Conservation (phyloP, 1,140 invertebrate species). For the Drosophila athabasca region DNA sequence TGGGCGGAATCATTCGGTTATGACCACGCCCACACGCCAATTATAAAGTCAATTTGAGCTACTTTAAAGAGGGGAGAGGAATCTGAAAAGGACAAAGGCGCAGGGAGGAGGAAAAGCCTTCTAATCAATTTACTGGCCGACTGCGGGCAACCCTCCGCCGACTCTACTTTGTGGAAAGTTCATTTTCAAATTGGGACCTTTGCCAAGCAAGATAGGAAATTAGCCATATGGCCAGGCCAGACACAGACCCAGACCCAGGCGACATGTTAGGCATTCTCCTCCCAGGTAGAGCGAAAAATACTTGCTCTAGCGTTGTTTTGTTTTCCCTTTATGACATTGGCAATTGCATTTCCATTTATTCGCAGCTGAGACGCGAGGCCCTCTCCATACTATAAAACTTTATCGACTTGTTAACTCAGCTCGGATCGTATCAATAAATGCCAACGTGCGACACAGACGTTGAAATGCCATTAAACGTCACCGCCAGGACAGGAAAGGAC, state of each 20-base stretch:
- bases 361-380: slow-evolving; percentile 57
- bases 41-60: slow-evolving; percentile 68
- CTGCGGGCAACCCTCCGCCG: slow-evolving; percentile 26
- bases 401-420: slow-evolving; percentile 77
- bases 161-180: slow-evolving; percentile 57
- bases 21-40: slow-evolving; percentile 48
- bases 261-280: slow-evolving; percentile 4
- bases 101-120: slow-evolving; percentile 40
- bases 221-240: slow-evolving; percentile 61
- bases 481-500: slow-evolving; percentile 35
- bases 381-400: slow-evolving; percentile 67
- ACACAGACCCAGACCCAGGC: not conserved
- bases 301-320: slow-evolving; percentile 11
- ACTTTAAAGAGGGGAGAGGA: slow-evolving; percentile 12
- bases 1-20: slow-evolving; percentile 36
- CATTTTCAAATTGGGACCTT: slow-evolving; percentile 65
- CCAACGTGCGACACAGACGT: slow-evolving; percentile 63
- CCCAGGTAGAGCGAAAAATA: slow-evolving; percentile 27
- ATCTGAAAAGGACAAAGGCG: not conserved
- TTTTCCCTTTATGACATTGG: slow-evolving; percentile 47
- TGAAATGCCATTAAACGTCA: slow-evolving; percentile 76
- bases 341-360: slow-evolving; percentile 70
- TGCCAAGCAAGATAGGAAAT: slow-evolving; percentile 55
- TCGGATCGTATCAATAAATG: slow-evolving; percentile 71
- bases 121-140: slow-evolving; percentile 65